A percentile compares a stretch with the other conserved stretches of the same genome.
phyloP scores from a whole-genome alignment of 2,797 vertebrate genomes.

The Bovichtus variegatus region DNA sequence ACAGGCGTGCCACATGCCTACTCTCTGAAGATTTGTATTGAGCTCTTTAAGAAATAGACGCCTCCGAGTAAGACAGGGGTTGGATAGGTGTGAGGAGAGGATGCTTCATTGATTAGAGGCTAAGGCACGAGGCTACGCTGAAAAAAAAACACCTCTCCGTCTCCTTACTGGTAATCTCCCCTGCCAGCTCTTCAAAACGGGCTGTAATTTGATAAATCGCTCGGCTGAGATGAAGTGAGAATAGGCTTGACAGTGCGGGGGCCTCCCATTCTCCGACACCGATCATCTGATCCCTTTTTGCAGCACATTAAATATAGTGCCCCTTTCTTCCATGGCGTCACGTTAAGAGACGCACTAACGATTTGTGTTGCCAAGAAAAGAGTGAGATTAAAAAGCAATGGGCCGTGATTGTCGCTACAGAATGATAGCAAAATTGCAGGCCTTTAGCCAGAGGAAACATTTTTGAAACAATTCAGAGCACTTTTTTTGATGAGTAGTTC shows the following conservation, averaged over 20 bases:
- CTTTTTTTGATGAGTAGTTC: conserved; percentile 8
- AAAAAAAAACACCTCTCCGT: conserved; percentile 49
- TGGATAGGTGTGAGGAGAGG: conserved; percentile 24
- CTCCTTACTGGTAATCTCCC: conserved; percentile 68
- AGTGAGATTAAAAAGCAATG: conserved; percentile 41
- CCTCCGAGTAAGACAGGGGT: conserved; percentile 22
- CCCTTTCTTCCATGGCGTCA: conserved; percentile 48
- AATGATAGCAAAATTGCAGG: conserved; percentile 2
- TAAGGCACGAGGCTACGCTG: conserved; percentile 34
- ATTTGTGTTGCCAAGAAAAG: conserved; percentile 57
- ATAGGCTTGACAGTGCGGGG: conserved; percentile 78
- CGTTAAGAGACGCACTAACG: conserved; percentile 48
- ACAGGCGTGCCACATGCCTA: conserved; percentile 16
- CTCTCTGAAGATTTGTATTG: conserved; percentile 44
- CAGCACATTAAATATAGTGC: conserved; percentile 75
- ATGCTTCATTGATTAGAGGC: conserved; percentile 57
- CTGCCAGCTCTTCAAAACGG: conserved; percentile 76
- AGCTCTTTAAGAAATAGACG: conserved; percentile 51
- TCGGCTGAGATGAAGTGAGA: conserved; percentile 82
- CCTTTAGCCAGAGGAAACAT: conserved; percentile 22
- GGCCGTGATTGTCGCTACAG: conserved; percentile 8
- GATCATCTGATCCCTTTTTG: conserved; percentile 73
- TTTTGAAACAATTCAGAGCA: conserved; percentile 18
- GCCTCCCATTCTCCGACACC: conserved; percentile 71
- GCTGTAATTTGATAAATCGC: conserved; percentile 82